These are phyloP conservation scores for Phalacrocorax brasilianus DNA, from an alignment of 2,113 vertebrate genomes.

Conservation along the genomic window DNA sequence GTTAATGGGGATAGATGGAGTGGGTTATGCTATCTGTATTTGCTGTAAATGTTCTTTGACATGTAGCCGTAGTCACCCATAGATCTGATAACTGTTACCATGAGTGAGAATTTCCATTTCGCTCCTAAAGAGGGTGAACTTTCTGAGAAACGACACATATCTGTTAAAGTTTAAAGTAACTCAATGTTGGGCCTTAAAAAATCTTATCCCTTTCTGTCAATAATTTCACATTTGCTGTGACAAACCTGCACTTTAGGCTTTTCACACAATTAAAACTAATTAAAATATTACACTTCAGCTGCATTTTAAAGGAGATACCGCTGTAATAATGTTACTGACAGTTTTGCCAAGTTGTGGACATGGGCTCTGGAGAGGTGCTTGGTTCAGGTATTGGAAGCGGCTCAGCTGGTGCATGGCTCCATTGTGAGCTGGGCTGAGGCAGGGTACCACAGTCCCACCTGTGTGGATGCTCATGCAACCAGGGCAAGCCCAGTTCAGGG, in stretches of 20 bases:
- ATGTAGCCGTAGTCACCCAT: background rate
- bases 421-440: background rate
- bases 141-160: background rate
- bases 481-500: background rate
- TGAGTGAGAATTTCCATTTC: background rate
- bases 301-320: background rate
- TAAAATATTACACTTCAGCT: background rate
- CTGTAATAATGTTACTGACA: background rate
- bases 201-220: background rate
- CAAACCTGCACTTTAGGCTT: background rate
- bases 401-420: background rate
- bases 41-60: background rate
- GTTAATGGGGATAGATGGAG: background rate
- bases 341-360: background rate
- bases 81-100: slow-evolving; percentile 35
- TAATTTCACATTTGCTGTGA: background rate
- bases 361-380: background rate
- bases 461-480: background rate
- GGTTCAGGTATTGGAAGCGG: background rate
- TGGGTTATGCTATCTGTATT: background rate
- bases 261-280: background rate
- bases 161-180: background rate
- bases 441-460: background rate
- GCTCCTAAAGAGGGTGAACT: background rate
- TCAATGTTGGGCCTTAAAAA: background rate